Percentiles rank a stretch among this genome's conserved stretches.
These are phyloP conservation scores for Triops cancriformis DNA, from an alignment of 1,140 invertebrate genomes.

Conservation along the genomic window DNA sequence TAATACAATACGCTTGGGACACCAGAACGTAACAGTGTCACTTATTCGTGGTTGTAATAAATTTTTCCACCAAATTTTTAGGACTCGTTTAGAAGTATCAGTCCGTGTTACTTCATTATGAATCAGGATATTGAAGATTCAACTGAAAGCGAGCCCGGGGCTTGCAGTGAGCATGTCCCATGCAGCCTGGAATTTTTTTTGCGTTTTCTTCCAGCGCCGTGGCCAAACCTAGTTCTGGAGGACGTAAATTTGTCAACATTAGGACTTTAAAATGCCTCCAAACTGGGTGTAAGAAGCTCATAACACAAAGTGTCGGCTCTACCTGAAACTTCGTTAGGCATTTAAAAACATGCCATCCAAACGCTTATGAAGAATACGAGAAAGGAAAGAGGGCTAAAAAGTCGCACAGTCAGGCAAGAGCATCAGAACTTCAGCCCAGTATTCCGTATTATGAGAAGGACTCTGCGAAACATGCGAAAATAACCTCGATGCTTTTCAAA, in stretches of 20 bases:
- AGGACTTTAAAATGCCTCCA: neutral
- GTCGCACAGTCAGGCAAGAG: neutral
- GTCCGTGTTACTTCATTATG: neutral
- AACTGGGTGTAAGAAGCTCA: neutral
- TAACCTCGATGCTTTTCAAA: neutral
- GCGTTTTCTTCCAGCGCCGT: neutral
- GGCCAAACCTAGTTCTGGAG: neutral
- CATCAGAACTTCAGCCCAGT: neutral
- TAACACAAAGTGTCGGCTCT: neutral
- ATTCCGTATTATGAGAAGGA: neutral
- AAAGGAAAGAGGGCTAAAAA: neutral
- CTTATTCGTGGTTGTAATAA: neutral
- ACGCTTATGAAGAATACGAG: neutral
- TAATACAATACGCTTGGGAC: neutral
- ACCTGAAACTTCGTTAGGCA: neutral
- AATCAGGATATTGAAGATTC: neutral
- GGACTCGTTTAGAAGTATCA: neutral
- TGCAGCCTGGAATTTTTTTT: neutral
- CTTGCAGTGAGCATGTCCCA: neutral
- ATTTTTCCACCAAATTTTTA: neutral
- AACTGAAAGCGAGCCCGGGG: neutral
- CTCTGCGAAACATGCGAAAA: neutral
- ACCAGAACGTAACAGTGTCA: neutral
- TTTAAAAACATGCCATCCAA: neutral
- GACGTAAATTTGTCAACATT: neutral